Percentiles rank a stretch among this genome's conserved stretches.
Evolutionary conservation across 1,140 invertebrate species (phyloP).

Genomic region (Himalopsyche phryganea): DNA sequence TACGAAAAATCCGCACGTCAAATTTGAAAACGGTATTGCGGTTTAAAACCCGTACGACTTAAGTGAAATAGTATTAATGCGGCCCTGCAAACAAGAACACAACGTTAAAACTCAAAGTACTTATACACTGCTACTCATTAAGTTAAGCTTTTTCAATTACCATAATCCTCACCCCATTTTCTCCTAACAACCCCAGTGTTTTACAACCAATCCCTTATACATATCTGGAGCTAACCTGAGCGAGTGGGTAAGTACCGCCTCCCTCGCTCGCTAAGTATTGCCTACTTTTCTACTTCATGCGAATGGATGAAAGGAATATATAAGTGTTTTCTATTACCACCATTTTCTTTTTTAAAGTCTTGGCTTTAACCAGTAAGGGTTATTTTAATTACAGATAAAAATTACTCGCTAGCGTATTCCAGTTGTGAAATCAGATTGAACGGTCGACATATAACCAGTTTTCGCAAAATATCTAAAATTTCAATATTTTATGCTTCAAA

Average conservation of each 20-base stretch:
- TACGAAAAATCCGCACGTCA: too few species aligned
- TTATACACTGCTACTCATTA: constrained; percentile 32
- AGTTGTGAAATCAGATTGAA: too few species aligned
- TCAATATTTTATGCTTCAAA: too few species aligned
- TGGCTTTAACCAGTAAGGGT: too few species aligned
- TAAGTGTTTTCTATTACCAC: constrained; percentile 16
- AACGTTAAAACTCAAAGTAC: constrained; percentile 29
- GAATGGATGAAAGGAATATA: constrained; percentile 13
- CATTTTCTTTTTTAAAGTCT: constrained; percentile 3
- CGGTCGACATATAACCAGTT: too few species aligned
- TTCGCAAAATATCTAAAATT: too few species aligned
- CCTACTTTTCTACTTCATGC: constrained; percentile 10
- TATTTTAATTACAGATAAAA: too few species aligned
- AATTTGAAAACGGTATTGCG: constrained; percentile 10
- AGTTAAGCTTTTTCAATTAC: constrained; percentile 35
- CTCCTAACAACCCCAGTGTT: constrained; percentile 12
- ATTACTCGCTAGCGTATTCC: too few species aligned
- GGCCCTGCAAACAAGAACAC: not conserved
- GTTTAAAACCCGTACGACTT: too few species aligned
- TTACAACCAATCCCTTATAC: constrained; percentile 28
- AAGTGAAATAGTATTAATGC: constrained; percentile 3
- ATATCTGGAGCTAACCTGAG: constrained; percentile 10
- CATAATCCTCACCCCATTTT: constrained; percentile 28
- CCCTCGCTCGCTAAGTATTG: constrained; percentile 1
- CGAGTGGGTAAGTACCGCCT: not conserved